A percentile compares a stretch with the other conserved stretches of the same genome.
phyloP scores from a whole-genome alignment of 2,797 vertebrate genomes.

The Psittacula derbiana region DNA sequence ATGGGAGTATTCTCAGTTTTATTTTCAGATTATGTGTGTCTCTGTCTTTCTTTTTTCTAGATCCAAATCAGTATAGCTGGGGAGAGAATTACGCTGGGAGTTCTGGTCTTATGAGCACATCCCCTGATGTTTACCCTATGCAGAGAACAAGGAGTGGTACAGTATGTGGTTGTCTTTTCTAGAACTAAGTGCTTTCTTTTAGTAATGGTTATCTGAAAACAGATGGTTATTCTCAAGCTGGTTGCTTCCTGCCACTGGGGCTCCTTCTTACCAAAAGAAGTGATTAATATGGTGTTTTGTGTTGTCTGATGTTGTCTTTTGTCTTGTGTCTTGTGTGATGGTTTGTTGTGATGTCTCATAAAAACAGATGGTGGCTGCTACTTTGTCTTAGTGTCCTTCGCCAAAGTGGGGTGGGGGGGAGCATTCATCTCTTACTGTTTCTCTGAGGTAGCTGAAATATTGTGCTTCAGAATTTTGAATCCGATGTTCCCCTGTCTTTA shows the following conservation, averaged over 20 bases:
- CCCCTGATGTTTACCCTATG: slow-evolving; percentile 90
- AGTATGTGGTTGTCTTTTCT: slow-evolving; percentile 80
- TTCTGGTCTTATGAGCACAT: slow-evolving; percentile 94
- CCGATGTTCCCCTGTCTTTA: background rate
- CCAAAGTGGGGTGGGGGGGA: background rate
- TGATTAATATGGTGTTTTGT: background rate
- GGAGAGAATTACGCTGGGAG: slow-evolving; percentile 98
- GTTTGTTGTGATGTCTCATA: background rate
- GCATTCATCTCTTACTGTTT: background rate
- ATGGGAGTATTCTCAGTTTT: slow-evolving; percentile 4
- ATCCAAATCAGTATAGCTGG: slow-evolving; percentile 99
- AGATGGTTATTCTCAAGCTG: background rate
- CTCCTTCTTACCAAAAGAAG: background rate
- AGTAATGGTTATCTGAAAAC: background rate
- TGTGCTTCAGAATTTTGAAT: background rate
- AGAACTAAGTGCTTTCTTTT: background rate
- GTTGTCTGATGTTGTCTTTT: background rate
- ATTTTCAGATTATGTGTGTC: slow-evolving; percentile 49
- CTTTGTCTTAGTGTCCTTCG: background rate
- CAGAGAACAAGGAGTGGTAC: slow-evolving; percentile 92
- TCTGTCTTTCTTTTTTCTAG: slow-evolving; percentile 72
- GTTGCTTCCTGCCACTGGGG: background rate
- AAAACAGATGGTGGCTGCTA: background rate
- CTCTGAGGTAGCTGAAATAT: background rate
- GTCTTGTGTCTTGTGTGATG: background rate